Percentiles rank a stretch among this genome's conserved stretches.
Conservation (phyloP, 2,113 vertebrate species). For the Gymnobelideus leadbeateri region DNA sequence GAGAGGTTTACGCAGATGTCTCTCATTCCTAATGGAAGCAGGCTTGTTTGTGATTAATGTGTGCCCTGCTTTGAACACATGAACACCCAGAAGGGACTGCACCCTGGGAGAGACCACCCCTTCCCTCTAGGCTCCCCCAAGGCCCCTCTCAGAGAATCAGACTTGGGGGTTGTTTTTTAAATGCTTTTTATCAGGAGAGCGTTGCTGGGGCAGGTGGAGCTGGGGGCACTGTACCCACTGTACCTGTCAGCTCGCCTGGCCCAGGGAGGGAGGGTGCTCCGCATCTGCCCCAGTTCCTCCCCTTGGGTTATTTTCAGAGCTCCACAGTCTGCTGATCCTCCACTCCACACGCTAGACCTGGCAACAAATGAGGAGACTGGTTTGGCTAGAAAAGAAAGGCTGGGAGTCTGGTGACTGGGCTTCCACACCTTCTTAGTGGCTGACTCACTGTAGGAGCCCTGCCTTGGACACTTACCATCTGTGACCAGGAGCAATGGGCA, state of each 20-base stretch:
- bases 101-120: neutral
- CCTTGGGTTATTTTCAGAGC: neutral
- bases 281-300: neutral
- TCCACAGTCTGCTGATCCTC: neutral
- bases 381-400: neutral
- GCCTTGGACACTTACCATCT: too few relatives aligned
- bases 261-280: neutral
- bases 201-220: neutral
- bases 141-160: neutral
- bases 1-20: conserved; percentile 11
- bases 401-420: neutral
- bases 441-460: neutral
- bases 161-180: neutral
- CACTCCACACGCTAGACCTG: neutral
- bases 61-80: neutral
- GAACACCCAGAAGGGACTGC: neutral
- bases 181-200: neutral
- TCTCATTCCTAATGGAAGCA: neutral
- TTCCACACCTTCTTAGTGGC: neutral
- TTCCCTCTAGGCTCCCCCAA: neutral
- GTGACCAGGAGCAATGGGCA: neutral
- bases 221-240: neutral
- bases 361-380: neutral
- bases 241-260: neutral
- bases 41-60: conserved; percentile 37